A percentile compares a stretch with the other conserved stretches of the same genome.
Evolutionary conservation across 30 jellyfish, hydroid and myxozoan genomes (phyloP).

Genomic region (Sanderia malayensis): DNA sequence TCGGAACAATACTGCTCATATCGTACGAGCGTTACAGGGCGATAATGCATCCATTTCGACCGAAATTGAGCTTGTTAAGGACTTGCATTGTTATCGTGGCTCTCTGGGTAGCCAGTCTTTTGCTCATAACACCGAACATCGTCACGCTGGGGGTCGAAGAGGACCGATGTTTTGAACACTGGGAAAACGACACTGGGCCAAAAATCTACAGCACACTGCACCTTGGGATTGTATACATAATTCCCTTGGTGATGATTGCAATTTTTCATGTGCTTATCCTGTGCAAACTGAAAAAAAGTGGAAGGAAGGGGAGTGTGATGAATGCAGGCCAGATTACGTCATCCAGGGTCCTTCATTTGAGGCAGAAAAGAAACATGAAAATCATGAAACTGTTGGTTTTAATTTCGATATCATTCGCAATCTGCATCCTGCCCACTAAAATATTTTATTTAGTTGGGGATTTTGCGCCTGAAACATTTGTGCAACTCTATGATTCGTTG

Average conservation of each 20-base stretch:
- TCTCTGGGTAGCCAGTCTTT: slow-evolving; percentile 23
- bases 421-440: slow-evolving; percentile 37
- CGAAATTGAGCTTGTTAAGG: slow-evolving; percentile 11
- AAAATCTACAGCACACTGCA: slow-evolving; percentile 34
- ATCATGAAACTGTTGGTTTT: slow-evolving; percentile 15
- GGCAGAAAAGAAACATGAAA: slow-evolving; percentile 16
- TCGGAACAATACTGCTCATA: slow-evolving; percentile 34
- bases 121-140: slow-evolving; percentile 24
- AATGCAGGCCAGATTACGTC: background rate
- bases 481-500: slow-evolving; percentile 17
- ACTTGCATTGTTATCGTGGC: background rate
- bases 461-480: slow-evolving; percentile 21
- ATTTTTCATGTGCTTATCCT: slow-evolving; percentile 28
- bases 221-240: slow-evolving; percentile 17
- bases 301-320: background rate
- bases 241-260: slow-evolving; percentile 24
- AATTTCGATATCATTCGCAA: slow-evolving; percentile 22
- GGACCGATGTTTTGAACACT: slow-evolving; percentile 35
- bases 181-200: slow-evolving; percentile 24
- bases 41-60: slow-evolving; percentile 40
- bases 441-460: slow-evolving; percentile 31
- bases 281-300: background rate
- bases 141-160: slow-evolving; percentile 24
- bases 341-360: background rate
- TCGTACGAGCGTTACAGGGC: slow-evolving; percentile 59